phyloP scores from a whole-genome alignment of 1,140 invertebrate species.

The Ladona fulva region DNA sequence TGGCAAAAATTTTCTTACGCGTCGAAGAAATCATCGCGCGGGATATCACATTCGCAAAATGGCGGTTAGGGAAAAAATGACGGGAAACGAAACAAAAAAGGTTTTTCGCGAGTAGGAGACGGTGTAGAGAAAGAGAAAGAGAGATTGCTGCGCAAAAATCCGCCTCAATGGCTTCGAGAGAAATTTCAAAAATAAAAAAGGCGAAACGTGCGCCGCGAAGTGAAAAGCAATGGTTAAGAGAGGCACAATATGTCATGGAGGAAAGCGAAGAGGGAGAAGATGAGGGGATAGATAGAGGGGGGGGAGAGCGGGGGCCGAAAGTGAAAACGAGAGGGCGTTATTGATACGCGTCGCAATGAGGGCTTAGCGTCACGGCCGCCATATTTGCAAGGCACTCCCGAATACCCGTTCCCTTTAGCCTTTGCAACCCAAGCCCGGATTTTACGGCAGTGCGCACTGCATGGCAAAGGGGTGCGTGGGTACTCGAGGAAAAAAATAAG shows the following conservation, averaged over 20 bases:
- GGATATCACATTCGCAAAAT: no score
- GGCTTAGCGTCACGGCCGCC: slow-evolving; percentile 1
- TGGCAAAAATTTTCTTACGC: no score
- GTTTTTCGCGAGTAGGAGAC: background rate
- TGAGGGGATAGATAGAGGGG: slow-evolving; percentile 25
- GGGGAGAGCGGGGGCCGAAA: slow-evolving; percentile 26
- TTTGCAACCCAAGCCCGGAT: background rate
- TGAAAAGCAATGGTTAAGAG: background rate
- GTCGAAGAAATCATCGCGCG: no score
- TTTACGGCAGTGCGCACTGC: background rate
- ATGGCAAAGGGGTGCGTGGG: background rate
- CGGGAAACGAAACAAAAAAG: no score
- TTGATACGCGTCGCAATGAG: slow-evolving; percentile 3
- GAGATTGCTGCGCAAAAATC: background rate
- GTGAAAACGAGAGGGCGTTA: slow-evolving; percentile 27
- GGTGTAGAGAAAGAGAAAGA: background rate
- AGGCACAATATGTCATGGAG: background rate
- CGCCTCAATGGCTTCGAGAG: background rate
- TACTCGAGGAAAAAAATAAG: background rate
- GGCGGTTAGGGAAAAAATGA: no score
- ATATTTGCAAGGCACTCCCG: background rate
- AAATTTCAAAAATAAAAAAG: background rate
- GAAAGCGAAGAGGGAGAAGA: slow-evolving; percentile 17
- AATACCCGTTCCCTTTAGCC: background rate
- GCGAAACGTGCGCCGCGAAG: background rate